Evolutionary conservation across 30 jellyfish, hydroid and myxozoan species (phyloP).

Genomic region (Phacellophora camtschatica): DNA sequence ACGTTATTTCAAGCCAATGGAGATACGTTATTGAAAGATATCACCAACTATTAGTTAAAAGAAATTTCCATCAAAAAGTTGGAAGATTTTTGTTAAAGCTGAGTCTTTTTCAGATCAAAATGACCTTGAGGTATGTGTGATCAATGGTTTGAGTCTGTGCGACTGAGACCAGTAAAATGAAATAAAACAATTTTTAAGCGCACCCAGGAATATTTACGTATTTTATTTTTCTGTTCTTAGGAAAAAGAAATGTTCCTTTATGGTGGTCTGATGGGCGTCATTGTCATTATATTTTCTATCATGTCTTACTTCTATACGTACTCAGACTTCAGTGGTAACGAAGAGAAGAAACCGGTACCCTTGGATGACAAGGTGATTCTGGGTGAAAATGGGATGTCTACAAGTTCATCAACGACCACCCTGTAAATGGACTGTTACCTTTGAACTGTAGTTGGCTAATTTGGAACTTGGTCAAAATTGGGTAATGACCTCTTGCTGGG

Average conservation of each 20-base stretch:
- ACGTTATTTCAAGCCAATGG: no score
- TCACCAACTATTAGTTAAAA: no score
- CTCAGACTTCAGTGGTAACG: constrained; percentile 85
- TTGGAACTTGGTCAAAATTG: neutral
- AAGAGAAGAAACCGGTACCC: constrained; percentile 25
- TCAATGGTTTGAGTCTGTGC: no score
- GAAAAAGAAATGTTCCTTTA: constrained; percentile 96
- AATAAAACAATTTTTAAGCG: no score
- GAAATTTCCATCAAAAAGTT: no score
- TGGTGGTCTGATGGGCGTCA: constrained; percentile 93
- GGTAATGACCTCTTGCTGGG: neutral
- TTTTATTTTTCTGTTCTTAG: constrained; percentile 16
- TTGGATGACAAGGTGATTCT: constrained; percentile 53
- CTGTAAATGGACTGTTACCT: neutral
- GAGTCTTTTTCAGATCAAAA: no score
- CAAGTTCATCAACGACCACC: constrained; percentile 62
- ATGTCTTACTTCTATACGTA: constrained; percentile 93
- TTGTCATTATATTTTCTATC: constrained; percentile 79
- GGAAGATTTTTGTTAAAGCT: no score
- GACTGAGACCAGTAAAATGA: no score
- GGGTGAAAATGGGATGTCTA: constrained; percentile 36
- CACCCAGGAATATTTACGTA: no score
- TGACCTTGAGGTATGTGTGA: no score
- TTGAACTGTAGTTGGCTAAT: neutral
- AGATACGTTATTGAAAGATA: no score